These are phyloP conservation scores for Lacerta viridis DNA, from an alignment of 2,797 vertebrate genomes.

Conservation along the genomic window DNA sequence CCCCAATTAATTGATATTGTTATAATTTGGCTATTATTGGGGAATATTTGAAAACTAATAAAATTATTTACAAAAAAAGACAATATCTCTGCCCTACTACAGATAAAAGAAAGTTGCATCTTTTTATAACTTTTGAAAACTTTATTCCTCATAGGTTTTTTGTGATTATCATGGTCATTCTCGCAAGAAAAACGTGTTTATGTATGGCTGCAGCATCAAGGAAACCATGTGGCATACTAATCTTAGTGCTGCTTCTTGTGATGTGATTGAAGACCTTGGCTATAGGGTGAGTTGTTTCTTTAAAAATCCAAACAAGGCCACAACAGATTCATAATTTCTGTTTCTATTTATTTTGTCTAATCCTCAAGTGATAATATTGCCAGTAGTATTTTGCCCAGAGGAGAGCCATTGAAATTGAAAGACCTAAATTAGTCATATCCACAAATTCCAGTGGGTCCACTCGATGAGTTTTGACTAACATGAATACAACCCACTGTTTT, in stretches of 20 bases:
- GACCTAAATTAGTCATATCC: no score
- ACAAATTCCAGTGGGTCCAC: no score
- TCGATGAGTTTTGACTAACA: no score
- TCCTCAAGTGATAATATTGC: background rate
- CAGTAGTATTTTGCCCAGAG: no score
- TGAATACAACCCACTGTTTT: background rate
- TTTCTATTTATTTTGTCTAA: background rate
- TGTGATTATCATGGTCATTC: constrained; percentile 99
- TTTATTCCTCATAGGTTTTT: constrained; percentile 86
- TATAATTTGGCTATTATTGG: no score
- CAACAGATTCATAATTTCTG: background rate
- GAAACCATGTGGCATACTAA: constrained; percentile 95
- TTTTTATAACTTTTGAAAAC: constrained; percentile 56
- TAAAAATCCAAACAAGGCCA: no score
- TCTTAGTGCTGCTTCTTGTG: constrained; percentile 85
- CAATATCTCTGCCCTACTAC: background rate
- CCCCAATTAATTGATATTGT: no score
- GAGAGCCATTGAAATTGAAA: no score
- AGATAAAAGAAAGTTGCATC: background rate
- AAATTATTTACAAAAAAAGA: no score
- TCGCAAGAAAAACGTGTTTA: constrained; percentile 98
- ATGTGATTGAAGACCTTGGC: constrained; percentile 90
- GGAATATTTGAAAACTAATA: no score
- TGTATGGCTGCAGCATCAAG: constrained; percentile 98
- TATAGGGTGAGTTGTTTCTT: constrained; percentile 86